Base-by-base conservation (phyloP, 2,888 invertebrate species). In the Phasia obesa region DNA sequence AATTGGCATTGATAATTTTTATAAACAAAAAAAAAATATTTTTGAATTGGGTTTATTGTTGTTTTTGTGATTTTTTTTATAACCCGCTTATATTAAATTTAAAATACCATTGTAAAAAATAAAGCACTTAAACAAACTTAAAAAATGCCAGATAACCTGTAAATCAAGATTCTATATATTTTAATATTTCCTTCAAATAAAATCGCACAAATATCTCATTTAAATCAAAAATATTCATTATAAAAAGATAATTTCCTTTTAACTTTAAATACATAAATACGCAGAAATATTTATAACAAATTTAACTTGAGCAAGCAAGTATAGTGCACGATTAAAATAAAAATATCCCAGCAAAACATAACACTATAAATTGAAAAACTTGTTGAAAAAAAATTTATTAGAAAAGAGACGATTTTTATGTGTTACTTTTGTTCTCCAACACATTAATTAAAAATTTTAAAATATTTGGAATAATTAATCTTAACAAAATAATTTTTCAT, bases 151-250 rank as follows among this genome's bases (percentile, higher is more conserved):
- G 9, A 51, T 60, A 77, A 60, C 78, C 59, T 51, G 78, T 73
- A 23, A 51, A 51, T 23, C 78, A 64, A 51, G 59, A 77, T 77
- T 77, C 55, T 62, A 35, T 59, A 7, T 42, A 31, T 44, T 65
- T 65, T 25, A 59, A 27, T 67, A 75, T 38, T 69, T 69, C 42
- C 60, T 69, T 59, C 49, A 55, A 62, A 77, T 53, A 44, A 73
- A 79, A 79, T 73, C 65, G 25, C 57, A 71, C 57, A 59, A 59
- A 64, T 78, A 53, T 69, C 64, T 79, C 38, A 73, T 79, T 73
- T 59, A 51, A 79, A 71, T 65, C 57, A 73, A 73, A 65, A 73
- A 65, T 21, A 51, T 44, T 65, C 21, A 69, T 69, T 76, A 65
- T 57, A 4, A 55, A 59, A 27, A 17, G n/a, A 73, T 73, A 79